Evolutionary conservation across 2,797 vertebrate species (phyloP), one percentile per base, ranked within the genome.

Genomic region (Eulemur coronatus): DNA sequence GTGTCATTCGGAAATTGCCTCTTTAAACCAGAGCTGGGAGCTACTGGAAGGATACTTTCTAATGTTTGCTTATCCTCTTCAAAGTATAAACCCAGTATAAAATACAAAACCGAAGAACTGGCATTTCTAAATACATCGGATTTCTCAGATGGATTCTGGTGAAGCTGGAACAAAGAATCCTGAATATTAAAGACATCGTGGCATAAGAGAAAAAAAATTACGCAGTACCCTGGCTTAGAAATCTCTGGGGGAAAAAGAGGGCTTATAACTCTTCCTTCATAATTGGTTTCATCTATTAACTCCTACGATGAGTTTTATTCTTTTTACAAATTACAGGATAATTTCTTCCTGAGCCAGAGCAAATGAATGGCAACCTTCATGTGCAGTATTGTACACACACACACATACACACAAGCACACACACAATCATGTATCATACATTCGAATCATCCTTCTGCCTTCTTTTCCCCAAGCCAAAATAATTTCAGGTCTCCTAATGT

Each of bases 21-120:
- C 98, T 99, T 99, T 72, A 99, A 96, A 97, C 98, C 98, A 97
- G 98, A 91, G 33, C 98, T 97, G 9, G 99, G 98, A 81, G 99
- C 98, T 8, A 94, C 96, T 38, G 99, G 99, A 59, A 99, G 98
- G 65, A 99, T 92, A 4, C 96, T 79, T 65, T 98, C 98, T 96
- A 99, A 97, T 72, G 98, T 98, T 96, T 99, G 99, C 84, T 97
- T 98, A 87, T 98, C 98, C 43, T 99, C 99, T 84, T 98, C 99
- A 63, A 96, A 98, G 90, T 98, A 96, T 0, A 95, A 92, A 84
- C 99, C 98, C n/a, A 97, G 89, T 94, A 98, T 95, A 46, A 98
- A 97, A 97, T 97, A 98, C 5, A 97, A 95, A 94, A 98, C 97
- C 5, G 98, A 92, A 97, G 97, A 98, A 96, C 87, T 98, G 92